Percentiles rank a stretch among this genome's conserved stretches.
Conservation (phyloP, 2,888 invertebrate species). For the Cartodere bifasciata region DNA sequence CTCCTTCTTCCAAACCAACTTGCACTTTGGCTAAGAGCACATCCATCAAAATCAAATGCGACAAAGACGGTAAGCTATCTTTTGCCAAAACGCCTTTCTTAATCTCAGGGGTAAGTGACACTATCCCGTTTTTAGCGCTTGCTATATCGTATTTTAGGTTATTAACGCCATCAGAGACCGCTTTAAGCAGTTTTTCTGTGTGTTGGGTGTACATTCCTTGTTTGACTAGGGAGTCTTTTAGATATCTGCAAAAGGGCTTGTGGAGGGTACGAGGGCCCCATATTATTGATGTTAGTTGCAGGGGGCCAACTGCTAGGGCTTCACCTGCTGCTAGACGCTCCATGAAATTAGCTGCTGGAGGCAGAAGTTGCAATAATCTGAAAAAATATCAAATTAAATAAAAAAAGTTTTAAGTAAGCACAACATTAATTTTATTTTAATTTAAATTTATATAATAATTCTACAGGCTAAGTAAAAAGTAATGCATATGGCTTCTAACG, state of each 20-base stretch:
- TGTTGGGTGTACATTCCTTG: slow-evolving; percentile 81
- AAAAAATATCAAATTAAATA: slow-evolving; percentile 20
- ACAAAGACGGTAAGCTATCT: slow-evolving; percentile 50
- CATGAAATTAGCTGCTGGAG: slow-evolving; percentile 81
- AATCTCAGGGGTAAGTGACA: slow-evolving; percentile 39
- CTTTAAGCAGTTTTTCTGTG: slow-evolving; percentile 57
- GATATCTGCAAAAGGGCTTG: slow-evolving; percentile 76
- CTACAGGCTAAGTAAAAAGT: too few species aligned
- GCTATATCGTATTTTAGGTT: slow-evolving; percentile 46
- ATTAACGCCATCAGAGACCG: slow-evolving; percentile 58
- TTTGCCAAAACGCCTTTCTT: slow-evolving; percentile 32
- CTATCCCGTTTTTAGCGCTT: slow-evolving; percentile 48
- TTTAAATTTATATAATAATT: too few species aligned
- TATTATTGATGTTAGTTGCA: slow-evolving; percentile 69
- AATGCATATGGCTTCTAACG: too few species aligned
- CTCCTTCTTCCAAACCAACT: slow-evolving; percentile 42
- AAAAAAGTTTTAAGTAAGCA: too few species aligned
- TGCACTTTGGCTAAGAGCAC: slow-evolving; percentile 64
- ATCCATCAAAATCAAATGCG: slow-evolving; percentile 64
- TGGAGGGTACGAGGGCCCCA: slow-evolving; percentile 83
- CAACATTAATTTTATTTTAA: too few species aligned
- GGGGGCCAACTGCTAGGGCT: slow-evolving; percentile 52
- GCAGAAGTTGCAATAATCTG: slow-evolving; percentile 70
- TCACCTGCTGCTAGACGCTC: slow-evolving; percentile 59
- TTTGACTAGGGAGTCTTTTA: slow-evolving; percentile 82